phyloP scores from a whole-genome alignment of 2,797 vertebrate genomes.

The Trachops cirrhosus region DNA sequence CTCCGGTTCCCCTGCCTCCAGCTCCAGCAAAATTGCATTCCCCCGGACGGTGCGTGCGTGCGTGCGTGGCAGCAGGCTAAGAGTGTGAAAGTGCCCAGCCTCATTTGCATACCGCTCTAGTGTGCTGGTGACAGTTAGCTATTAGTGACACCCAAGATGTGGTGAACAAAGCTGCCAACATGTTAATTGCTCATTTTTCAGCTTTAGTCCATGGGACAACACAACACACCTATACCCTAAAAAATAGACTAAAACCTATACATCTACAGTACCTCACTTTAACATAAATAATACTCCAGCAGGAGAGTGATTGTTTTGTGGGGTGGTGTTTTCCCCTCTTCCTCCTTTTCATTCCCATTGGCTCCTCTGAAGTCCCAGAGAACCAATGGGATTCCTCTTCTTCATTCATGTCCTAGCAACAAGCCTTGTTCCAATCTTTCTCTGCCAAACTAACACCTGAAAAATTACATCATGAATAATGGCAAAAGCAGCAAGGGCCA shows the following conservation, averaged over 20 bases:
- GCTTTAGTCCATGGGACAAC: conserved; percentile 39
- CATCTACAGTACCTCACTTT: conserved; percentile 60
- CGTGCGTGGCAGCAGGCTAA: background rate
- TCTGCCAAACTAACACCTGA: conserved; percentile 90
- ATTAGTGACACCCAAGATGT: conserved; percentile 62
- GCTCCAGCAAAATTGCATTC: conserved; percentile 24
- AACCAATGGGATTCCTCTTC: conserved; percentile 87
- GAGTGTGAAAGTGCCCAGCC: conserved; percentile 39
- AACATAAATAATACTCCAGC: conserved; percentile 87
- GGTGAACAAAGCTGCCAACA: conserved; percentile 24
- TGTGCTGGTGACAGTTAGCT: conserved; percentile 43
- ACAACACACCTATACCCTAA: conserved; percentile 33
- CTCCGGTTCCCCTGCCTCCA: background rate
- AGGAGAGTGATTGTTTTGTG: conserved; percentile 58
- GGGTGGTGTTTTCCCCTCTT: conserved; percentile 72
- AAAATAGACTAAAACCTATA: conserved; percentile 1
- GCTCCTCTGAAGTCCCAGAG: conserved; percentile 76
- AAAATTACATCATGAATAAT: conserved; percentile 93
- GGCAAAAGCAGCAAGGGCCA: conserved; percentile 84
- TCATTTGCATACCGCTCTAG: conserved; percentile 33
- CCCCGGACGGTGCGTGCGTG: background rate
- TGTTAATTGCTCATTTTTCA: conserved; percentile 65
- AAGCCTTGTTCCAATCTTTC: conserved; percentile 86
- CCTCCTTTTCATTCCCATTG: conserved; percentile 85
- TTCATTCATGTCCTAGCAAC: conserved; percentile 96